Conservation (phyloP, 2,888 invertebrate genomes). For the Herminia tarsipennalis region DNA sequence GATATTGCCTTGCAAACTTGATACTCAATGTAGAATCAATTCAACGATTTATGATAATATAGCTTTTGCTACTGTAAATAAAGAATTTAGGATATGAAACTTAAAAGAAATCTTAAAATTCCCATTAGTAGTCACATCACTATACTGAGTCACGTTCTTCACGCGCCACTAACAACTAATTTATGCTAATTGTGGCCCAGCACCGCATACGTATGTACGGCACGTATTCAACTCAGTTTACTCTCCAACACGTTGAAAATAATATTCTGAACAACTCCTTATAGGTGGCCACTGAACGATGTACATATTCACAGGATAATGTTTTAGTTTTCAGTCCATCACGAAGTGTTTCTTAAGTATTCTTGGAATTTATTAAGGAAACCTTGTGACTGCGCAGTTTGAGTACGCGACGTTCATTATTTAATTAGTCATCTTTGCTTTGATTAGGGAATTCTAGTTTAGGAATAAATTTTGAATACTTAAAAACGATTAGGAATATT, state of each 20-base stretch:
- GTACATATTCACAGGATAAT: conserved; percentile 16
- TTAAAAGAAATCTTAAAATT: conserved; percentile 19
- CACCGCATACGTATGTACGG: conserved; percentile 69
- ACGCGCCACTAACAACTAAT: conserved; percentile 81
- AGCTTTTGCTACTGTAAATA: too few species aligned
- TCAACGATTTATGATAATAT: too few species aligned
- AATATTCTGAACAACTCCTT: conserved; percentile 41
- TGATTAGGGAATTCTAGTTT: too few species aligned
- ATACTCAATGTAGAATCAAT: too few species aligned
- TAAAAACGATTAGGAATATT: too few species aligned
- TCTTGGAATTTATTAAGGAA: too few species aligned
- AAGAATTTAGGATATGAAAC: too few species aligned
- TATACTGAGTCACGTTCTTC: conserved; percentile 76
- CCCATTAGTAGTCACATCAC: conserved; percentile 42
- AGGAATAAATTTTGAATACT: too few species aligned
- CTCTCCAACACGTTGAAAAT: conserved; percentile 49
- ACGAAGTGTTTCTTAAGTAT: neutral
- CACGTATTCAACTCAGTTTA: conserved; percentile 71
- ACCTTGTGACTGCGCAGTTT: too few species aligned
- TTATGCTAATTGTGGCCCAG: conserved; percentile 74
- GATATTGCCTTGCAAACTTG: too few species aligned
- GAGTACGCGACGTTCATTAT: too few species aligned
- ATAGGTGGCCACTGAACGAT: conserved; percentile 30
- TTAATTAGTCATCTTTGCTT: too few species aligned
- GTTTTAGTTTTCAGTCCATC: conserved; percentile 7